phyloP scores from a whole-genome alignment of 2,888 invertebrate genomes.

The Poecilus cupreus region DNA sequence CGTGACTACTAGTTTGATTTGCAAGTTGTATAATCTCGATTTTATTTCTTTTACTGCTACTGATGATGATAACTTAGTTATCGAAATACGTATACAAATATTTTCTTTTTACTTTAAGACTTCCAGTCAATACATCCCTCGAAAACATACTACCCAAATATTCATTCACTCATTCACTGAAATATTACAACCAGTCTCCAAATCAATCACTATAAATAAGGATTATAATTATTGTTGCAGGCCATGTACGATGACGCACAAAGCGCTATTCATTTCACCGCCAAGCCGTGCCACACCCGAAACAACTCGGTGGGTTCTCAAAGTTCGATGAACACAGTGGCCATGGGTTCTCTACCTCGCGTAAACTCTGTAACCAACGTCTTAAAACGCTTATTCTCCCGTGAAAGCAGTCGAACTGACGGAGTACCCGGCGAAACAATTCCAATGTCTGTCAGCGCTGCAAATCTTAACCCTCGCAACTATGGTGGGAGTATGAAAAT shows the following conservation, averaged over 20 bases:
- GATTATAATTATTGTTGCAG: constrained; percentile 8
- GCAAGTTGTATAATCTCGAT: no score
- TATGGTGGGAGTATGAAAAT: constrained; percentile 78
- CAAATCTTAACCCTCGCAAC: constrained; percentile 71
- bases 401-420: constrained; percentile 79
- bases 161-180: no score
- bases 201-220: no score
- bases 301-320: constrained; percentile 46
- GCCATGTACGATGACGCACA: constrained; percentile 50
- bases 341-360: constrained; percentile 76
- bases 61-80: no score
- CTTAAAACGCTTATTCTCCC: constrained; percentile 84
- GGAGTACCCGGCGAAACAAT: constrained; percentile 67
- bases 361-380: constrained; percentile 87
- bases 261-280: constrained; percentile 55
- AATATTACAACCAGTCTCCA: no score
- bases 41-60: no score
- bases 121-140: no score
- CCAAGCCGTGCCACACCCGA: constrained; percentile 39
- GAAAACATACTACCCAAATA: no score
- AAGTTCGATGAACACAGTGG: constrained; percentile 50
- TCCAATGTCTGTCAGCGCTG: constrained; percentile 59
- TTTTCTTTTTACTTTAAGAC: no score
- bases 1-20: no score
- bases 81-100: no score